These are phyloP conservation scores for Myotis daubentonii DNA, from an alignment of 2,797 vertebrate genomes.

Conservation along the genomic window DNA sequence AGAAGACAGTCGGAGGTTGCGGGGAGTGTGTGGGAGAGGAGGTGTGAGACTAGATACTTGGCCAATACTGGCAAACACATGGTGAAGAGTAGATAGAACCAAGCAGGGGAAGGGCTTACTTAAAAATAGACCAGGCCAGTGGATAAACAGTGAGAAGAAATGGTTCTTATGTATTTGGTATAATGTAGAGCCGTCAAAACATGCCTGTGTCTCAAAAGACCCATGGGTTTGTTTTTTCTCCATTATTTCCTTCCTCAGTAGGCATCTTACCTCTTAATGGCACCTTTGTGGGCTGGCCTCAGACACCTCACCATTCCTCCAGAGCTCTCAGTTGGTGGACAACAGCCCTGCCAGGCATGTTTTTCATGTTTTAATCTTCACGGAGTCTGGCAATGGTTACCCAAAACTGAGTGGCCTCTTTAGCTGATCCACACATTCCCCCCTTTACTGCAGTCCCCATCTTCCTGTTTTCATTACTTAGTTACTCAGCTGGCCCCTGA, in stretches of 20 bases:
- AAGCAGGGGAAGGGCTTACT: slow-evolving; percentile 53
- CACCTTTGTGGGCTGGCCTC: neutral
- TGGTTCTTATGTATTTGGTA: neutral
- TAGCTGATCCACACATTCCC: rapidly evolving
- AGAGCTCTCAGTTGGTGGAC: neutral
- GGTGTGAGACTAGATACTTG: slow-evolving; percentile 74
- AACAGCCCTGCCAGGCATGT: neutral
- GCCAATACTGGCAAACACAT: slow-evolving; percentile 75
- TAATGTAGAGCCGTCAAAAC: neutral
- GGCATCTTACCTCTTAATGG: neutral
- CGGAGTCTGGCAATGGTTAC: neutral
- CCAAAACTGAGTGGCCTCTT: neutral
- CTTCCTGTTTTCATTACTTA: neutral
- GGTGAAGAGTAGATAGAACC: slow-evolving; percentile 53
- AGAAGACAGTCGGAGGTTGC: slow-evolving; percentile 57
- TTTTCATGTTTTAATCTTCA: neutral
- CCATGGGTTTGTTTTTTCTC: neutral
- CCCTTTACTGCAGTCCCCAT: rapidly evolving
- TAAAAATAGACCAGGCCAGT: slow-evolving; percentile 71
- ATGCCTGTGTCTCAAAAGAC: neutral
- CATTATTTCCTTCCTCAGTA: neutral
- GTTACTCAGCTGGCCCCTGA: neutral
- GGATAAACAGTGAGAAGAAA: slow-evolving; percentile 53
- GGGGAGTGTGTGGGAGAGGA: slow-evolving; percentile 61
- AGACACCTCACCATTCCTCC: neutral